Conservation (phyloP, 2,888 invertebrate genomes). For the Drosophila dives region DNA sequence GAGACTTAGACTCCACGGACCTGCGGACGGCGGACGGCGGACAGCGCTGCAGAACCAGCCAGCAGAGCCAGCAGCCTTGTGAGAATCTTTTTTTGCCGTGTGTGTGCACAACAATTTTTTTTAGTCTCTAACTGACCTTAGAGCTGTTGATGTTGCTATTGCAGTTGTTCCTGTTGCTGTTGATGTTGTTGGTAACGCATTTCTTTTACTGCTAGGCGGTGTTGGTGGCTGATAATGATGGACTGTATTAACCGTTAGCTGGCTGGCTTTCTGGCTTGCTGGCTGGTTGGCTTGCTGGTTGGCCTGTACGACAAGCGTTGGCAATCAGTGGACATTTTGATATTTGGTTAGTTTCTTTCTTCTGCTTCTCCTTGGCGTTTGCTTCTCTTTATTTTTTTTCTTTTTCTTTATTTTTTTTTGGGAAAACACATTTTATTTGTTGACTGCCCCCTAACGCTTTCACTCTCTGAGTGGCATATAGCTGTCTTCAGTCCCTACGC, state of each 20-base stretch:
- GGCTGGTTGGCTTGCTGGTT: constrained; percentile 23
- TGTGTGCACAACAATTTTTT: constrained; percentile 74
- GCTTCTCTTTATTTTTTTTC: constrained; percentile 8
- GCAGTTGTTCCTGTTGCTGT: constrained; percentile 26
- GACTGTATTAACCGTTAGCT: constrained; percentile 82
- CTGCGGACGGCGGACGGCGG: constrained; percentile 37
- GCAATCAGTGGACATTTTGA: constrained; percentile 81
- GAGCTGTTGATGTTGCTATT: constrained; percentile 45
- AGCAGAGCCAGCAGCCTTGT: constrained; percentile 62
- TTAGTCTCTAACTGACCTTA: constrained; percentile 75
- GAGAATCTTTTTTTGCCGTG: constrained; percentile 67
- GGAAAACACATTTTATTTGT: constrained; percentile 34
- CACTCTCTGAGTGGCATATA: constrained; percentile 51
- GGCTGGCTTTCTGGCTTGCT: constrained; percentile 25
- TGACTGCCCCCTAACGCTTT: constrained; percentile 52
- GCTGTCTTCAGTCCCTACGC: constrained; percentile 36
- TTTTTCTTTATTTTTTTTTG: constrained; percentile 23
- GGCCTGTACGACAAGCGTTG: constrained; percentile 67
- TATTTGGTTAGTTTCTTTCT: constrained; percentile 48
- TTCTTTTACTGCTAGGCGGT: constrained; percentile 67
- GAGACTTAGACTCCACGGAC: constrained; percentile 35
- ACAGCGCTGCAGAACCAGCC: constrained; percentile 49
- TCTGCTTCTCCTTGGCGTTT: neutral
- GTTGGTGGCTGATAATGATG: constrained; percentile 77
- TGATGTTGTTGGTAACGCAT: constrained; percentile 67